Conservation (phyloP, 2,797 vertebrate genomes). For the Mormyrus hasselquistii region DNA sequence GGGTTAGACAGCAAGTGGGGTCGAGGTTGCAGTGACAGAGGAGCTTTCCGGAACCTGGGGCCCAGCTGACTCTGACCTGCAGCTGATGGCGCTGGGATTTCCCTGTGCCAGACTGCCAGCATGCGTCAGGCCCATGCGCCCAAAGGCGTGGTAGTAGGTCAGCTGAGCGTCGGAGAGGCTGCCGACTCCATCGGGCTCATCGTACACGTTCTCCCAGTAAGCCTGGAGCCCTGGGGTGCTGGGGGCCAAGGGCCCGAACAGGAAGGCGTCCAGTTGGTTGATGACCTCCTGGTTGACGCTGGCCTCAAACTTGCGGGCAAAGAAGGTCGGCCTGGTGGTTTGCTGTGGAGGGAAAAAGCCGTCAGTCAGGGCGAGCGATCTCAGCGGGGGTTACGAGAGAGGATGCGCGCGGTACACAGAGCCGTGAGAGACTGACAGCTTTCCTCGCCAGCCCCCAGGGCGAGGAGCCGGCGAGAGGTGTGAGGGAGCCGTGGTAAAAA, state of each 20-base stretch:
- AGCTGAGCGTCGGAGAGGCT: constrained; percentile 77
- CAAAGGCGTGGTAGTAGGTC: constrained; percentile 86
- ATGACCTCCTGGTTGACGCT: constrained; percentile 96
- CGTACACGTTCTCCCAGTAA: constrained; percentile 92
- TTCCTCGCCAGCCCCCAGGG: neutral
- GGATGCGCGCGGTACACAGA: neutral
- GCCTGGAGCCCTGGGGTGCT: constrained; percentile 47
- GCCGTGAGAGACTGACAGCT: neutral
- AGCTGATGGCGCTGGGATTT: constrained; percentile 71
- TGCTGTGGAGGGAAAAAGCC: constrained; percentile 63
- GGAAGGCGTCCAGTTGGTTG: constrained; percentile 84
- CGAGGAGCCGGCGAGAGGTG: neutral
- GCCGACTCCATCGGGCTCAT: constrained; percentile 79
- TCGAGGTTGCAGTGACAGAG: neutral
- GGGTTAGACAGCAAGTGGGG: neutral
- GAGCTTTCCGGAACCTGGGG: neutral
- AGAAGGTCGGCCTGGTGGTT: constrained; percentile 91
- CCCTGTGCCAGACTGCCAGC: constrained; percentile 70
- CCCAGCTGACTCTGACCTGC: constrained; percentile 66
- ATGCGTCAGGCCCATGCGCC: constrained; percentile 76
- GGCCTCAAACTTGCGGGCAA: constrained; percentile 95
- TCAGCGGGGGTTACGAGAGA: neutral
- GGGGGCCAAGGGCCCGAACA: constrained; percentile 78
- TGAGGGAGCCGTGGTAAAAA: neutral
- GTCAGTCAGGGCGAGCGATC: neutral